phyloP scores from a whole-genome alignment of 2,797 vertebrate genomes.

The Gallinago nigripennis region DNA sequence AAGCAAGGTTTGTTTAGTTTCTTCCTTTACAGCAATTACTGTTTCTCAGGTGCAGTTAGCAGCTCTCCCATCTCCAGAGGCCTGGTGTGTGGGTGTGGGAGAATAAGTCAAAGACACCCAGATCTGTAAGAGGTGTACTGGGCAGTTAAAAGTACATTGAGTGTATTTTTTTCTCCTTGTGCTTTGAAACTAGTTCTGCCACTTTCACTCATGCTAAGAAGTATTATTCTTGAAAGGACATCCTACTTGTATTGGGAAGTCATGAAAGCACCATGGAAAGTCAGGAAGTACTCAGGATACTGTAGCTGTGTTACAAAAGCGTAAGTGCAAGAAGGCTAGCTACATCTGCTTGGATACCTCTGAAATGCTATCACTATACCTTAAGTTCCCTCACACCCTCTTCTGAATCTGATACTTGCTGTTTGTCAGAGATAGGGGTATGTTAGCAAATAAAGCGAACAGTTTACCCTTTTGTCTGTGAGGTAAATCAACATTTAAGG shows the following conservation, averaged over 20 bases:
- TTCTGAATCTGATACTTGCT: background rate
- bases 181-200: background rate
- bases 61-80: background rate
- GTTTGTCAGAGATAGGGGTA: background rate
- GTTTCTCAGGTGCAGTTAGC: background rate
- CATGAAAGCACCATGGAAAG: background rate
- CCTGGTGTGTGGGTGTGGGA: slow-evolving; percentile 9
- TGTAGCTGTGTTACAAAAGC: background rate
- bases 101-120: slow-evolving; percentile 20
- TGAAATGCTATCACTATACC: background rate
- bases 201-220: background rate
- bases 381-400: background rate
- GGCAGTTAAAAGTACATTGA: background rate
- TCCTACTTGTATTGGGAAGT: background rate
- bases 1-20: background rate
- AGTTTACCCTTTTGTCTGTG: background rate
- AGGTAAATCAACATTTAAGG: background rate
- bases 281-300: background rate
- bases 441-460: background rate
- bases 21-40: background rate
- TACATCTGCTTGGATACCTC: background rate
- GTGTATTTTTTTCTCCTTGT: background rate
- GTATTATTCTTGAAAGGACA: background rate
- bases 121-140: background rate
- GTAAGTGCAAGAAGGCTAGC: background rate